Percentiles rank a stretch among this genome's conserved stretches.
These are phyloP conservation scores for Andrena trimmerana DNA, from an alignment of 2,888 invertebrate genomes.

Conservation along the genomic window DNA sequence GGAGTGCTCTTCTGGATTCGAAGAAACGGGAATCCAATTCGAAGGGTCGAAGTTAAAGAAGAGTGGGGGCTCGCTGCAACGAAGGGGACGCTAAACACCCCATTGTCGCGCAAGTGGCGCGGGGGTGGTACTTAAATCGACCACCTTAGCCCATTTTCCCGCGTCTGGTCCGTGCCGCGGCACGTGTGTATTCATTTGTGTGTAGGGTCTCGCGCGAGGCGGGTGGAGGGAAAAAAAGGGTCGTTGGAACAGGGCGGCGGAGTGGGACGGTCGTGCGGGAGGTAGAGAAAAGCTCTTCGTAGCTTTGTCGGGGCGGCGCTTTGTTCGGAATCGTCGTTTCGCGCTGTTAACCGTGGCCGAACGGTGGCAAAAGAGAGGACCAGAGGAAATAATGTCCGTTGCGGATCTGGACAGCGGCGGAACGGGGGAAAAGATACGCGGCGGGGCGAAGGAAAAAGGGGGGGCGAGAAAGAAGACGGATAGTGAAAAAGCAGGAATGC, in stretches of 20 bases:
- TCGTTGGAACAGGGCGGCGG: background rate
- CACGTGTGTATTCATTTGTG: slow-evolving; percentile 48
- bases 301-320: slow-evolving; percentile 48
- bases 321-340: slow-evolving; percentile 57
- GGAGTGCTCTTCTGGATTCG: slow-evolving; percentile 68
- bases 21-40: slow-evolving; percentile 79
- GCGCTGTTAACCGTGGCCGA: slow-evolving; percentile 58
- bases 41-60: slow-evolving; percentile 45
- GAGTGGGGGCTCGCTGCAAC: slow-evolving; percentile 22
- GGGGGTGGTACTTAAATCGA: slow-evolving; percentile 71
- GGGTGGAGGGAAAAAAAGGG: background rate
- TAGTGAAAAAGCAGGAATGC: slow-evolving; percentile 49
- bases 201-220: background rate
- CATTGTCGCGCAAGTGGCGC: slow-evolving; percentile 72
- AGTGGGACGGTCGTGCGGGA: background rate
- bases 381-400: slow-evolving; percentile 41
- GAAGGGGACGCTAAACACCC: slow-evolving; percentile 74
- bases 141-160: slow-evolving; percentile 36
- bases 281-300: slow-evolving; percentile 45
- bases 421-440: slow-evolving; percentile 7
- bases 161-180: slow-evolving; percentile 5
- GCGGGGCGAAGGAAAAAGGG: background rate
- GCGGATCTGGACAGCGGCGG: slow-evolving; percentile 19
- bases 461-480: slow-evolving; percentile 14
- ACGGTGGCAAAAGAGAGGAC: slow-evolving; percentile 11